phyloP scores from a whole-genome alignment of 2,113 vertebrate genomes.

The Aphelocoma coerulescens region DNA sequence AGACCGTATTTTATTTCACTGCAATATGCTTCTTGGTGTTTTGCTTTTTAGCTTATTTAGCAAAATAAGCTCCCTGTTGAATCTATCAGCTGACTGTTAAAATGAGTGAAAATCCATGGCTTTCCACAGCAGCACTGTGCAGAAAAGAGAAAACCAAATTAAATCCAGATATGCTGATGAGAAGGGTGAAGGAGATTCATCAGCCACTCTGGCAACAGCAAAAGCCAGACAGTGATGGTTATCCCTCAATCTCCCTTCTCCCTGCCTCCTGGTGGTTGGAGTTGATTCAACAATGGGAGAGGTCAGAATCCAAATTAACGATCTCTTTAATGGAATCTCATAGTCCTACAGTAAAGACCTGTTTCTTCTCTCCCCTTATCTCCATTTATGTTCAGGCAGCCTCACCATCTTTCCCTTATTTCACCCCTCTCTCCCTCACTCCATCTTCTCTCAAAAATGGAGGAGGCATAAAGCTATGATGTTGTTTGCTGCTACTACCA shows the following conservation, averaged over 20 bases:
- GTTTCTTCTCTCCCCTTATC: neutral
- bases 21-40: slow-evolving; percentile 32
- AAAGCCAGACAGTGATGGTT: neutral
- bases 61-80: slow-evolving; percentile 27
- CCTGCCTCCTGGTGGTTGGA: neutral
- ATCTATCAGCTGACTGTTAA: slow-evolving; percentile 28
- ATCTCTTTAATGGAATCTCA: neutral
- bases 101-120: slow-evolving; percentile 24
- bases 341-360: neutral
- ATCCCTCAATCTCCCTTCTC: neutral
- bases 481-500: neutral
- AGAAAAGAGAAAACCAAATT: neutral
- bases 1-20: slow-evolving; percentile 38
- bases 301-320: neutral
- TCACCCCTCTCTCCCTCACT: neutral
- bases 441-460: neutral
- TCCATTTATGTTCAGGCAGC: neutral
- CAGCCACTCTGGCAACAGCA: neutral
- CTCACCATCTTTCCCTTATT: neutral
- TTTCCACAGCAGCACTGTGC: neutral
- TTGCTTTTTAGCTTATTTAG: slow-evolving; percentile 50
- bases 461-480: neutral
- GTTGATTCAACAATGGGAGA: neutral
- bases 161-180: neutral
- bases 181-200: neutral